Conservation (phyloP, 2,888 invertebrate genomes). For the Tenthredo amoena region DNA sequence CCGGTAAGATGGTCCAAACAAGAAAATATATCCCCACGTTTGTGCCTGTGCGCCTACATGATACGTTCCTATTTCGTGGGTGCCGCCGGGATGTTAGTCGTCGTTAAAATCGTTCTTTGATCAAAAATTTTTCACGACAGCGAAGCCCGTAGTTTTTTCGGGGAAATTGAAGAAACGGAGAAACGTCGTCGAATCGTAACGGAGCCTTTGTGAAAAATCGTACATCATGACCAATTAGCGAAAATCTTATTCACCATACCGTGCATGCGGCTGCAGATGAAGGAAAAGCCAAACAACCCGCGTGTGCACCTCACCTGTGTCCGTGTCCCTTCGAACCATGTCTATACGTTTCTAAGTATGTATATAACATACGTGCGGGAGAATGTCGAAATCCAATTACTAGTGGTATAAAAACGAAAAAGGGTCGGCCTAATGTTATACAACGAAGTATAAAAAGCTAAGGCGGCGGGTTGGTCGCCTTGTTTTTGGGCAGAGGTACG, state of each 20-base stretch:
- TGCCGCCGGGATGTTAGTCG: background rate
- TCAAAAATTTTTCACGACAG: background rate
- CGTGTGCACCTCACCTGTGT: background rate
- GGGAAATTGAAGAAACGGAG: no score
- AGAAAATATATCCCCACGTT: slow-evolving; percentile 28
- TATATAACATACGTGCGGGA: slow-evolving; percentile 26
- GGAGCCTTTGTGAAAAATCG: background rate
- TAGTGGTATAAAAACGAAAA: slow-evolving; percentile 53
- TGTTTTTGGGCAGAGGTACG: slow-evolving; percentile 50
- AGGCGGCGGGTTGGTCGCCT: slow-evolving; percentile 50
- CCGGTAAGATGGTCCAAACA: slow-evolving; percentile 36
- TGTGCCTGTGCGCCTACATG: slow-evolving; percentile 10
- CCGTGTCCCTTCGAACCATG: background rate
- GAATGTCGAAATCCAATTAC: slow-evolving; percentile 53
- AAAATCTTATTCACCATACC: background rate
- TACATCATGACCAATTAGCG: background rate
- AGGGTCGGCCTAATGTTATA: slow-evolving; percentile 53
- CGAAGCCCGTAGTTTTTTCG: background rate
- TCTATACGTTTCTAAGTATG: slow-evolving; percentile 2
- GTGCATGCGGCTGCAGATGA: background rate
- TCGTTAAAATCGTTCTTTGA: background rate
- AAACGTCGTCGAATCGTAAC: background rate
- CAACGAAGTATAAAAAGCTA: slow-evolving; percentile 50
- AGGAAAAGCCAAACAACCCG: background rate
- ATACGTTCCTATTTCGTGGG: background rate